These are phyloP conservation scores for Dryadula phaetusa DNA, from an alignment of 2,888 invertebrate genomes.

Conservation along the genomic window DNA sequence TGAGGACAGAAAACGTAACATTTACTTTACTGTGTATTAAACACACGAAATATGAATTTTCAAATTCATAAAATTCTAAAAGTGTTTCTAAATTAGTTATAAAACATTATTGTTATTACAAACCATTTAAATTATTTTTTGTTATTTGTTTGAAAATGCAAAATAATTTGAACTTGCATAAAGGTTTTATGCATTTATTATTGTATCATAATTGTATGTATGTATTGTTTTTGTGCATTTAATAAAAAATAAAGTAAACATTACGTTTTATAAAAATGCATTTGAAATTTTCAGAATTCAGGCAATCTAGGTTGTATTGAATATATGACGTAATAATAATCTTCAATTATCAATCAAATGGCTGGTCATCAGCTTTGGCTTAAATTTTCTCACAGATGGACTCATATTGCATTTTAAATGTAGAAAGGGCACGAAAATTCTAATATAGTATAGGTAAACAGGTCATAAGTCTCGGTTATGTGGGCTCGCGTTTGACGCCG, in stretches of 20 bases:
- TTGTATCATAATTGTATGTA: too few species aligned
- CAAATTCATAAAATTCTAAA: too few species aligned
- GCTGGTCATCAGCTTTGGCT: neutral
- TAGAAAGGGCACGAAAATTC: neutral
- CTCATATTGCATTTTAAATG: too few species aligned
- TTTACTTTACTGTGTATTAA: neutral
- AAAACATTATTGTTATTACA: too few species aligned
- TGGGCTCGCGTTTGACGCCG: conserved; percentile 73
- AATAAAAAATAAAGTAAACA: neutral
- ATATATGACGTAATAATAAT: neutral
- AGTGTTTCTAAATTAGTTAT: too few species aligned
- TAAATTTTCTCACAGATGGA: too few species aligned
- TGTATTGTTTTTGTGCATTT: too few species aligned
- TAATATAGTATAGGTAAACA: neutral
- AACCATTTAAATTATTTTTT: too few species aligned
- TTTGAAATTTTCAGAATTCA: neutral
- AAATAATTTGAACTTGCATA: too few species aligned
- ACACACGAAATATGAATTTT: neutral
- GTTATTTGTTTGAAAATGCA: too few species aligned
- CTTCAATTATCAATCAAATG: neutral
- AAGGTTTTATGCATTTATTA: too few species aligned
- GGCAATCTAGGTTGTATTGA: neutral
- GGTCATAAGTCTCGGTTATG: conserved; percentile 53
- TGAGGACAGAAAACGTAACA: neutral
- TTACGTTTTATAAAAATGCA: conserved; percentile 4